Evolutionary conservation across 2,113 vertebrate genomes (phyloP).

Genomic region (Sebastes fasciatus): DNA sequence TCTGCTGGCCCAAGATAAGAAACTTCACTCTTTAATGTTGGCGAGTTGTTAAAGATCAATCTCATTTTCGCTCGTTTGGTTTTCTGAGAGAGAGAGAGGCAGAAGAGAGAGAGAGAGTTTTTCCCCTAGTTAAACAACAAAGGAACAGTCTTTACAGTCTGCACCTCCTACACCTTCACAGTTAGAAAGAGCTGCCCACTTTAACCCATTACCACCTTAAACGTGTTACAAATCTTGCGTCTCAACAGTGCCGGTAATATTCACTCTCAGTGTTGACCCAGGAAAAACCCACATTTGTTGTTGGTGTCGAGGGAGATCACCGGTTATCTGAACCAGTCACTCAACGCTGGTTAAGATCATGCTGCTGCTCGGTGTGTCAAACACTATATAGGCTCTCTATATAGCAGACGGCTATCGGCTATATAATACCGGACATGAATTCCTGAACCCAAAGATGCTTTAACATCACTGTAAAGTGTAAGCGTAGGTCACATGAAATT

Average conservation of each 20-base stretch:
- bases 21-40: slow-evolving; percentile 78
- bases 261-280: slow-evolving; percentile 15
- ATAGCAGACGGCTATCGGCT: not conserved
- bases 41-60: slow-evolving; percentile 53
- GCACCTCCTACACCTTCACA: slow-evolving; percentile 57
- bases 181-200: slow-evolving; percentile 39
- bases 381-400: not conserved
- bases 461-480: not conserved
- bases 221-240: slow-evolving; percentile 41
- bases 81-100: slow-evolving; percentile 15
- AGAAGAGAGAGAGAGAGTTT: not conserved
- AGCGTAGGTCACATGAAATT: not conserved
- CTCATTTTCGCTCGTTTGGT: slow-evolving; percentile 48
- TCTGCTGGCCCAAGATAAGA: slow-evolving; percentile 86
- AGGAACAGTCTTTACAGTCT: slow-evolving; percentile 44
- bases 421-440: not conserved
- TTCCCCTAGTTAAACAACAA: slow-evolving; percentile 25
- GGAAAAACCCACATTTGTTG: slow-evolving; percentile 27
- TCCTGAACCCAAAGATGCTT: not conserved
- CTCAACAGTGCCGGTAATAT: slow-evolving; percentile 21
- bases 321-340: slow-evolving; percentile 2
- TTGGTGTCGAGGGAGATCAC: not conserved
- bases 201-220: slow-evolving; percentile 28
- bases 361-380: not conserved
- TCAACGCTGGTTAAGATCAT: not conserved